Evolutionary conservation across 2,113 vertebrate genomes (phyloP).

Genomic region (Ranitomeya imitator): DNA sequence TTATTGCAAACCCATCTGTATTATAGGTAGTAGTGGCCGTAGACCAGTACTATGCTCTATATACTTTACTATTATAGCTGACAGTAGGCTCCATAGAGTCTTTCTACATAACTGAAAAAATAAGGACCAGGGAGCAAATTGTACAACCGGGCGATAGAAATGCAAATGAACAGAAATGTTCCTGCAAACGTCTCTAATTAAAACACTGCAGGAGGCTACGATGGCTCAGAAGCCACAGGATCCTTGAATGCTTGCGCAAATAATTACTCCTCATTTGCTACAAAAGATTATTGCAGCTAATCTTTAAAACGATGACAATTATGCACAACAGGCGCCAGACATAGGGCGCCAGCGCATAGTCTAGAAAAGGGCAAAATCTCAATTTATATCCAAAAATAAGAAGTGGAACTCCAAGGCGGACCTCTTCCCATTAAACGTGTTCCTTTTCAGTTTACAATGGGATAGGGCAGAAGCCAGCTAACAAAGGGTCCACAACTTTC

Average conservation of each 20-base stretch:
- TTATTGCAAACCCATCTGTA: not conserved
- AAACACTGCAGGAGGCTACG: not conserved
- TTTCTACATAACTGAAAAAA: not conserved
- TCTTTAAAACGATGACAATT: conserved; percentile 16
- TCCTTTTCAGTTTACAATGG: too few species aligned
- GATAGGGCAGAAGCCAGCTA: too few species aligned
- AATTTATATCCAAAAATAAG: not conserved
- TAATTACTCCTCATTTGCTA: conserved; percentile 6
- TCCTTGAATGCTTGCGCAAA: not conserved
- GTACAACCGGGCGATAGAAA: not conserved
- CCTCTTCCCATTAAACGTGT: too few species aligned
- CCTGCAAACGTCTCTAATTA: conserved; percentile 32
- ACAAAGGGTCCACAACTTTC: not conserved
- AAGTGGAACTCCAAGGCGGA: too few species aligned
- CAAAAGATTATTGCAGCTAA: not conserved
- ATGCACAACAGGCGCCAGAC: not conserved
- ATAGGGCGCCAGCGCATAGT: not conserved
- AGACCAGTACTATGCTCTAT: not conserved
- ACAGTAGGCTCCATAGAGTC: not conserved
- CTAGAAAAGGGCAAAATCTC: not conserved
- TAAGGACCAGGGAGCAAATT: not conserved
- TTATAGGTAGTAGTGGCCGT: not conserved
- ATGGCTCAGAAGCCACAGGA: not conserved
- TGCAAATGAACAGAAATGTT: conserved; percentile 1
- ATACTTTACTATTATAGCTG: not conserved